These are phyloP conservation scores for Caenorhabditis angaria DNA, from an alignment of 2,888 invertebrate species.

Conservation along the genomic window DNA sequence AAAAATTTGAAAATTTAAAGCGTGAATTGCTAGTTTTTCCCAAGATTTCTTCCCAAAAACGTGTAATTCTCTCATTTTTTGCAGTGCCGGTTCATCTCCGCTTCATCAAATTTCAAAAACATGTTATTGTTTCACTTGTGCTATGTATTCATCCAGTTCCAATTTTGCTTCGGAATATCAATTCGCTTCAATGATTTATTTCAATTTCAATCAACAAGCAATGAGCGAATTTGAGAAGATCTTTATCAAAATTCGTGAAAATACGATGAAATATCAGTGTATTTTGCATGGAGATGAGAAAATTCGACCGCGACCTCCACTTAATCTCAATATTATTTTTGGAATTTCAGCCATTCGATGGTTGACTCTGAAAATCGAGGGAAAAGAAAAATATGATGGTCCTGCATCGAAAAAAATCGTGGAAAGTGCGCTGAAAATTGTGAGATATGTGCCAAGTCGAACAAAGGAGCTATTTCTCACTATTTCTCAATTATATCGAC, in stretches of 20 bases:
- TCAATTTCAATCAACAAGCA: background rate
- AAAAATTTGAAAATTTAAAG: background rate
- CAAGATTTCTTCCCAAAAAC: too few species aligned
- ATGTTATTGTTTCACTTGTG: constrained; percentile 4
- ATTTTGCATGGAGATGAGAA: background rate
- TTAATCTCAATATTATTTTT: background rate
- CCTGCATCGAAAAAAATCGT: background rate
- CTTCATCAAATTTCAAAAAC: background rate
- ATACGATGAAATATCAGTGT: background rate
- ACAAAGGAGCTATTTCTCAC: background rate
- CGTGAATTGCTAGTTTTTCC: background rate
- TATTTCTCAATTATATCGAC: background rate
- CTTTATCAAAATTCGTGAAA: constrained; percentile 5
- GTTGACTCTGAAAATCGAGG: background rate
- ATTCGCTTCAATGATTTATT: background rate
- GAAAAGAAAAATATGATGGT: background rate
- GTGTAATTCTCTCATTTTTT: background rate
- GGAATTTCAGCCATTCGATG: constrained; percentile 5
- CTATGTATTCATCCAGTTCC: background rate
- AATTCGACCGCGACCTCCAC: constrained; percentile 7
- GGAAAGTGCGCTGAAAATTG: background rate
- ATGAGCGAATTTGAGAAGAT: background rate
- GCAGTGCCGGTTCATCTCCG: background rate
- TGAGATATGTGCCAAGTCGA: background rate
- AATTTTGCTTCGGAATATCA: constrained; percentile 1